These are phyloP conservation scores for Rhabditoides inermis DNA, from an alignment of 2,888 invertebrate species.

Conservation along the genomic window DNA sequence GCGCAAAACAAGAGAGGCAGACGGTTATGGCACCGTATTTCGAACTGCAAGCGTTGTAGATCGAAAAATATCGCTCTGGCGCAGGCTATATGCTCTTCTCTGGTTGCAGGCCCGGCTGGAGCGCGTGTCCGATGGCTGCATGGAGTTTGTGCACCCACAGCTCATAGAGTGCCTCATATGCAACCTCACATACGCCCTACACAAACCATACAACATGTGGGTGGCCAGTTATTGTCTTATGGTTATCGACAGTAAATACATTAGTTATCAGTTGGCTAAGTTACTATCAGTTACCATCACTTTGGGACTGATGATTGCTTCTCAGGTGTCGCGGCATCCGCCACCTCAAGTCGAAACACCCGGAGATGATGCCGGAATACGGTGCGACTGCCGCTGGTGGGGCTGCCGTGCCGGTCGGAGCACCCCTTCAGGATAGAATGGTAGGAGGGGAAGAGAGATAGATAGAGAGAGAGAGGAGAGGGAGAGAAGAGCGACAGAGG, in stretches of 20 bases:
- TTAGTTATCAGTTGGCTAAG: too few relatives aligned
- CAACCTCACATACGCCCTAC: slow-evolving; percentile 43
- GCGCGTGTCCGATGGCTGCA: slow-evolving; percentile 47
- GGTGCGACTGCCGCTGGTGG: too few relatives aligned
- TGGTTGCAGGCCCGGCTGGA: slow-evolving; percentile 40
- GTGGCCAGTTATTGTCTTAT: slow-evolving; percentile 2
- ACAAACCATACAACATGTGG: slow-evolving; percentile 50
- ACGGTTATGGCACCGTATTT: too few relatives aligned
- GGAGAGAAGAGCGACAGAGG: neutral
- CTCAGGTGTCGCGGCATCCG: slow-evolving; percentile 42
- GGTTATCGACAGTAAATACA: too few relatives aligned
- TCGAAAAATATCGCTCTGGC: too few relatives aligned
- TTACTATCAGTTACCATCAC: too few relatives aligned
- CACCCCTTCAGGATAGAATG: too few relatives aligned
- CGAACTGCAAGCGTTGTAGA: too few relatives aligned
- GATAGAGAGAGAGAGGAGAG: neutral
- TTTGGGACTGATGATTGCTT: neutral
- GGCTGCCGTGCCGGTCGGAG: too few relatives aligned
- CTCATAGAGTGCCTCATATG: slow-evolving; percentile 50
- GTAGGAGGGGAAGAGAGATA: neutral
- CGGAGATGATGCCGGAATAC: slow-evolving; percentile 50
- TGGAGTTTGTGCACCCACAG: slow-evolving; percentile 47
- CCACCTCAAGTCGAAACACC: slow-evolving; percentile 44
- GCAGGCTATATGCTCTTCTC: too few relatives aligned
- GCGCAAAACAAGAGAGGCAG: too few relatives aligned